Evolutionary conservation across 2,797 vertebrate species (phyloP).

Genomic region (Onychomys leucogaster): DNA sequence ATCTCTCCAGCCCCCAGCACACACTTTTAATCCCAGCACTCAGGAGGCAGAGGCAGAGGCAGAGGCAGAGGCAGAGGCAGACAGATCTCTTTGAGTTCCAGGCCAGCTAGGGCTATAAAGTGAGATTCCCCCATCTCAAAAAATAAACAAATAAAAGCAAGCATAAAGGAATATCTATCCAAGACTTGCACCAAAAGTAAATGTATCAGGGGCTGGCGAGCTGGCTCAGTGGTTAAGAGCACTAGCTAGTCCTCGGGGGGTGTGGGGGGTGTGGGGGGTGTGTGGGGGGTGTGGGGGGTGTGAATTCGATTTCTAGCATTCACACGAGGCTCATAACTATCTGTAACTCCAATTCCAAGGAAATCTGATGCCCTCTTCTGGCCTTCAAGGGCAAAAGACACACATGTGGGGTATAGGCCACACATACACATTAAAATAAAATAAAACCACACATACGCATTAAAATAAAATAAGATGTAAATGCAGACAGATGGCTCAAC

Average conservation of each 20-base stretch:
- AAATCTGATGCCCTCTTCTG: background rate
- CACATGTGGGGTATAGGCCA: background rate
- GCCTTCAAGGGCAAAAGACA: background rate
- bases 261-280: no score
- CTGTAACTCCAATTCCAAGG: background rate
- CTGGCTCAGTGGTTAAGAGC: background rate
- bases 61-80: background rate
- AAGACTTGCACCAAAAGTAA: background rate
- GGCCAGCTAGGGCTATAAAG: background rate
- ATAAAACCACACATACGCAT: background rate
- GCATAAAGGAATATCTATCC: background rate
- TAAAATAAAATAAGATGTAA: background rate
- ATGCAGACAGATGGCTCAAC: no score
- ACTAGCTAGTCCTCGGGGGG: background rate
- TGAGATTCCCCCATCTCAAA: background rate
- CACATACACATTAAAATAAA: no score
- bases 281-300: no score
- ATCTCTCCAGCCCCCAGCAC: no score
- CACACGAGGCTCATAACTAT: background rate
- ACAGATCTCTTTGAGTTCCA: background rate
- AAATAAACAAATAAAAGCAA: background rate
- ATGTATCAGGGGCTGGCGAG: background rate
- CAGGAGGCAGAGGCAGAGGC: background rate
- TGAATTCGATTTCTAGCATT: background rate
- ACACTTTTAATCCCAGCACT: background rate